Base-by-base conservation (phyloP, 1,140 invertebrate species). In the Wasmannia auropunctata region DNA sequence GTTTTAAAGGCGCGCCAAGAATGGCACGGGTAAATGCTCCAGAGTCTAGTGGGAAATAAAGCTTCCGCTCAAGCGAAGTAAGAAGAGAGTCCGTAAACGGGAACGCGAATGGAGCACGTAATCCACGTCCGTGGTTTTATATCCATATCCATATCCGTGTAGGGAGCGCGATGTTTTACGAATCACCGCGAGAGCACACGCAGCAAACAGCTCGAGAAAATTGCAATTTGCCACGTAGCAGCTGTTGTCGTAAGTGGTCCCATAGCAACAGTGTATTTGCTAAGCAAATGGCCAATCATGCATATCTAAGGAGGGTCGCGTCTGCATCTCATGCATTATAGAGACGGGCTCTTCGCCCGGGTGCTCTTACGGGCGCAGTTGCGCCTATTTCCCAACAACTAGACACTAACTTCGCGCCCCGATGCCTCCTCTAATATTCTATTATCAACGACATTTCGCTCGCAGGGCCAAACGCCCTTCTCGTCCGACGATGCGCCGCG, bases 241-340 rank as follows among this genome's bases (percentile, higher is more conserved):
- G 67, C 81, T 80, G 69, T 72, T 56, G 46, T 22, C 72, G 51
- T 85, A 87, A 89, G 77, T 86, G 70, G 63, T 67, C 75, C 54
- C 85, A 56, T 60, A 76, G 80, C 75, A 74, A 62, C 69, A 77
- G 70, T 81, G 85, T 89, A 91, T 93, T 93, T 94, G 91, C 90
- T 91, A 92, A 93, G 93, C 92, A 93, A 94, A 94, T 94, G 92
- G 91, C 91, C 93, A 94, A 94, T 94, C 90, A 92, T 93, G 92
- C 91, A 93, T 93, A 93, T 85, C 86, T 86, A 91, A 93, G 85
- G 79, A 92, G 89, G 90, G 88, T 92, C 87, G 87, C 87, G 88
- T 93, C 91, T 92, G 91, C 89, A 88, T 93, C 88, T 91, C 87
- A 91, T 93, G 90, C 89, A 93, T 92, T 93, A 93, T 92, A 93